Evolutionary conservation across 2,888 invertebrate genomes (phyloP).

Genomic region (Unio pictorum): DNA sequence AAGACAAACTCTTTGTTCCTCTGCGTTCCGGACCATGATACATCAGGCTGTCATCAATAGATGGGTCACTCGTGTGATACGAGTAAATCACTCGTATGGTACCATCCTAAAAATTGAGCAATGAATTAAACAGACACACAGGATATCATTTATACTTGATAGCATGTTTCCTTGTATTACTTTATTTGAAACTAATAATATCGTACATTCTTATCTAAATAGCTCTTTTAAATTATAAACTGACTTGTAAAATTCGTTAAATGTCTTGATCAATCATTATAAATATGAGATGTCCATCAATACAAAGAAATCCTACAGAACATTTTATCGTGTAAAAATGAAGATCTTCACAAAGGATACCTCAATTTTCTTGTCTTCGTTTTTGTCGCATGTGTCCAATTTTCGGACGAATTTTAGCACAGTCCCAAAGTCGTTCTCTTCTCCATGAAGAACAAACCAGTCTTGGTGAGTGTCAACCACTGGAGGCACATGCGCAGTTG

Average conservation of each 20-base stretch:
- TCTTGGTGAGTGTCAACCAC: conserved; percentile 33
- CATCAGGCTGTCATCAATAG: conserved; percentile 17
- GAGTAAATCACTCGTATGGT: conserved; percentile 40
- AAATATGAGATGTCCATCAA: too few species aligned
- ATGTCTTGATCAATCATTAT: too few species aligned
- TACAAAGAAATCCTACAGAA: too few species aligned
- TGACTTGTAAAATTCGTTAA: too few species aligned
- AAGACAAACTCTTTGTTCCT: conserved; percentile 37
- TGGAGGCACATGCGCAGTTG: conserved; percentile 24
- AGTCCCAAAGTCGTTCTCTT: conserved; percentile 29
- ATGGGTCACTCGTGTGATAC: conserved; percentile 39
- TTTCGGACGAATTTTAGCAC: conserved; percentile 31
- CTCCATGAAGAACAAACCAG: conserved; percentile 28
- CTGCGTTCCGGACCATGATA: conserved; percentile 36
- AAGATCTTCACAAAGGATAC: conserved; percentile 9
- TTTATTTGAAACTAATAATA: too few species aligned
- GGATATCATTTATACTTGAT: too few species aligned
- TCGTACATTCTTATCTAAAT: too few species aligned
- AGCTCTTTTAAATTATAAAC: too few species aligned
- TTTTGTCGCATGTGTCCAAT: conserved; percentile 33
- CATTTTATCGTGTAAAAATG: too few species aligned
- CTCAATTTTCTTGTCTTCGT: conserved; percentile 29
- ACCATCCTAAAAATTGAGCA: conserved; percentile 20
- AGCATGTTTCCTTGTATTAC: too few species aligned
- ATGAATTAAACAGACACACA: too few species aligned